These are phyloP conservation scores for Julus scandinavius DNA, from an alignment of 2,888 invertebrate species.

Conservation along the genomic window DNA sequence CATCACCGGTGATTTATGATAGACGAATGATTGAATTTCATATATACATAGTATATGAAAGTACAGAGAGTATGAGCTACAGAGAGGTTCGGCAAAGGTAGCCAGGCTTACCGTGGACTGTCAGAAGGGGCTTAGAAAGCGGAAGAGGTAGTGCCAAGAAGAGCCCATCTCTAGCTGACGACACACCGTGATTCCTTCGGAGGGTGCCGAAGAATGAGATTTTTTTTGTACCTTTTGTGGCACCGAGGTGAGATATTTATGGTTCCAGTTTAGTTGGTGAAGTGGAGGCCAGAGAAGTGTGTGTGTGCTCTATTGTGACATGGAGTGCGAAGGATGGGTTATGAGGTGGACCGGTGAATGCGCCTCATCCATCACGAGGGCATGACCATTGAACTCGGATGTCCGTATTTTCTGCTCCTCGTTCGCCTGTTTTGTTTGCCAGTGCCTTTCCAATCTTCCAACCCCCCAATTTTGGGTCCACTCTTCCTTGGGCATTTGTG, in stretches of 20 bases:
- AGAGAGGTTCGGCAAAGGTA: neutral
- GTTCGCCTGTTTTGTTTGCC: slow-evolving; percentile 30
- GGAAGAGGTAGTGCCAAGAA: slow-evolving; percentile 23
- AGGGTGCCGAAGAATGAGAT: neutral
- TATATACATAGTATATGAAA: neutral
- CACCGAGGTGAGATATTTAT: slow-evolving; percentile 37
- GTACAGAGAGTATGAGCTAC: neutral
- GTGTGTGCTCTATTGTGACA: slow-evolving; percentile 44
- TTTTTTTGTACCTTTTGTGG: neutral
- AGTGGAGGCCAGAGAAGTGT: slow-evolving; percentile 40
- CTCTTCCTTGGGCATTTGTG: neutral
- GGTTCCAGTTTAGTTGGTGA: slow-evolving; percentile 36
- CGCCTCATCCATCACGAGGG: slow-evolving; percentile 48
- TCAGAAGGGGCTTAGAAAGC: slow-evolving; percentile 34
- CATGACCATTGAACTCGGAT: slow-evolving; percentile 44
- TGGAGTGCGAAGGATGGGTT: slow-evolving; percentile 50
- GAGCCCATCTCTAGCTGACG: neutral
- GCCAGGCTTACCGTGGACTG: slow-evolving; percentile 4
- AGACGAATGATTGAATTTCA: slow-evolving; percentile 47
- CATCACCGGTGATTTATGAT: slow-evolving; percentile 47
- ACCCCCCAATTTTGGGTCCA: slow-evolving; percentile 20
- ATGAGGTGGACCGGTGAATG: slow-evolving; percentile 45
- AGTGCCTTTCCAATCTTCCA: slow-evolving; percentile 24
- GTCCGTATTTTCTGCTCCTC: neutral
- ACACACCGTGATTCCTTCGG: neutral